Conservation (phyloP, 2,113 vertebrate genomes). For the Trematomus loennbergii region DNA sequence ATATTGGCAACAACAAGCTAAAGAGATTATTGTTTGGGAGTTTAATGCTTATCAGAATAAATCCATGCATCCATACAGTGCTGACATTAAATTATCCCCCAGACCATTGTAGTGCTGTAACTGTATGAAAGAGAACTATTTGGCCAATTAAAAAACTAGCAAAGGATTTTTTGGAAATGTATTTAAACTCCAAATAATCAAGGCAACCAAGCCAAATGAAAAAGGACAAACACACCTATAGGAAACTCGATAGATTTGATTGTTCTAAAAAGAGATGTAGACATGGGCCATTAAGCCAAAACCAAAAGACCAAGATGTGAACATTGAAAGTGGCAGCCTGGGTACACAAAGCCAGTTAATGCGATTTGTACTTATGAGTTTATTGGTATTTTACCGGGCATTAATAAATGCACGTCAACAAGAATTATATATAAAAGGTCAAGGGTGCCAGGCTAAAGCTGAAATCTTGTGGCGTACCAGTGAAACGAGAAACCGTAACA, state of each 20-base stretch:
- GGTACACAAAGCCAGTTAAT: constrained; percentile 17
- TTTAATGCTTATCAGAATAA: constrained; percentile 80
- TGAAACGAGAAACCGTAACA: neutral
- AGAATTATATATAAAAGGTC: neutral
- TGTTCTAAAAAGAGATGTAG: too few relatives aligned
- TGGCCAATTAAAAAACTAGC: neutral
- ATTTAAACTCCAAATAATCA: constrained; percentile 24
- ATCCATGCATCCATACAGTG: constrained; percentile 45
- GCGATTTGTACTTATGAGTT: neutral
- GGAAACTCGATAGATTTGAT: too few relatives aligned
- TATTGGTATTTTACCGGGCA: neutral
- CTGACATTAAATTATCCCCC: constrained; percentile 64
- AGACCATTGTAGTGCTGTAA: constrained; percentile 38
- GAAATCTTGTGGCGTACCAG: neutral
- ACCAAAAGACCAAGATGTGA: neutral
- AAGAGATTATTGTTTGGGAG: constrained; percentile 77
- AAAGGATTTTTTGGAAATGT: neutral
- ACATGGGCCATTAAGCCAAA: constrained; percentile 1
- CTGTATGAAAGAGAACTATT: constrained; percentile 13
- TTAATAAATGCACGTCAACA: constrained; percentile 13
- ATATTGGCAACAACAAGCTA: constrained; percentile 59
- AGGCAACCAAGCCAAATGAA: neutral
- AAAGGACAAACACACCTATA: neutral
- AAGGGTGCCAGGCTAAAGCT: neutral
- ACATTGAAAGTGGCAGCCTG: constrained; percentile 3